Evolutionary conservation across 2,888 invertebrate species (phyloP), one percentile per base, ranked within the genome.

Genomic region (Norana najaformis): DNA sequence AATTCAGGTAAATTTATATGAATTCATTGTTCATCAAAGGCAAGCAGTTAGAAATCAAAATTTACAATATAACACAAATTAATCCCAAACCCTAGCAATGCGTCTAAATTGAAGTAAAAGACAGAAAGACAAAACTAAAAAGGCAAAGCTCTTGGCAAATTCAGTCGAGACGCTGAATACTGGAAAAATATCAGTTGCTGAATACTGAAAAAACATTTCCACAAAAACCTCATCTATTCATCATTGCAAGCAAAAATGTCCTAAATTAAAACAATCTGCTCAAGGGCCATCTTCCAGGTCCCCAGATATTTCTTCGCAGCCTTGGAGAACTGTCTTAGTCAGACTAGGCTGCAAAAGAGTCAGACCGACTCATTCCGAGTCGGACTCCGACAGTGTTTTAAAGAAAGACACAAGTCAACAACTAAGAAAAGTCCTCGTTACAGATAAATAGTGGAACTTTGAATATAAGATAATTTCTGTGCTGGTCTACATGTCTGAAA

Each of bases 211-310:
- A 69, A 30, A n/a, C n/a, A 69, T 69, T 69, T 69, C 69, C 69
- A 69, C 4, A 30, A 69, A 69, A 69, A 30, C 69, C 69, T n/a
- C n/a, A n/a, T n/a, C n/a, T n/a, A 69, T n/a, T 69, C 6, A 47
- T 47, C 41, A 69, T 69, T 11, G 69, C 69, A n/a, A n/a, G 69
- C 47, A 47, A 47, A 47, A 47, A 47, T 47, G 47, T 47, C 47
- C 69, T 69, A 69, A 69, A 69, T 69, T n/a, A 69, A 69, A 69
- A 69, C 69, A 69, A 47, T 69, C 69, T 69, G 69, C 69, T 69
- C 30, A 69, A n/a, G 1, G n/a, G 69, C 69, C 1, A 47, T 3
- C 20, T 47, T n/a, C 41, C 41, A 41, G 41, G 1, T 69, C 69
- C n/a, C n/a, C 69, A 69, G n/a, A 69, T n/a, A 69, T n/a, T n/a